These are phyloP conservation scores for Spilarctia lutea DNA, from an alignment of 2,888 invertebrate genomes.

Conservation along the genomic window DNA sequence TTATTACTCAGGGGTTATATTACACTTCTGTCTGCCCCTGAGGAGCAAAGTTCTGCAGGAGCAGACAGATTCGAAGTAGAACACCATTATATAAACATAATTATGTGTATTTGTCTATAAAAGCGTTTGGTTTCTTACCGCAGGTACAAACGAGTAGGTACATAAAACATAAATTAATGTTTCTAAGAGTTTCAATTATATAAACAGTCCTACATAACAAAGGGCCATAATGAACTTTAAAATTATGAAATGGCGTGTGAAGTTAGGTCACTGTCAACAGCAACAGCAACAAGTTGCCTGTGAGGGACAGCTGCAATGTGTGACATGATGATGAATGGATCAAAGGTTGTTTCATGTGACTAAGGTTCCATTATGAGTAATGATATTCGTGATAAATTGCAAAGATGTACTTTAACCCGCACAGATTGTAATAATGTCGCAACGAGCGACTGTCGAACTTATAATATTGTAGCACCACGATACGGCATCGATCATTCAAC, in stretches of 20 bases:
- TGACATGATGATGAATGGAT: neutral
- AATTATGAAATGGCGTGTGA: neutral
- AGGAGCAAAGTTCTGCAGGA: too few species aligned
- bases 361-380: neutral
- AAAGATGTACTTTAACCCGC: neutral
- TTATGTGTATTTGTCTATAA: neutral
- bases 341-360: slow-evolving; percentile 1
- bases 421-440: neutral
- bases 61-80: too few species aligned
- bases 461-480: neutral
- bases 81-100: neutral
- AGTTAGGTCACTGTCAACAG: neutral
- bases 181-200: neutral
- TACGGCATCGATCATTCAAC: neutral
- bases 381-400: neutral
- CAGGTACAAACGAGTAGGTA: too few species aligned
- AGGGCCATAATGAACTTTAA: neutral
- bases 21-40: too few species aligned
- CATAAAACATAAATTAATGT: neutral
- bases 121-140: neutral
- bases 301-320: neutral
- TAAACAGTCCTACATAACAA: neutral
- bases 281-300: neutral
- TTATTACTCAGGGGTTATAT: too few species aligned
- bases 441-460: too few species aligned